Percentiles rank a stretch among this genome's conserved stretches.
These are phyloP conservation scores for Plodia interpunctella DNA, from an alignment of 1,140 invertebrate species.

Conservation along the genomic window DNA sequence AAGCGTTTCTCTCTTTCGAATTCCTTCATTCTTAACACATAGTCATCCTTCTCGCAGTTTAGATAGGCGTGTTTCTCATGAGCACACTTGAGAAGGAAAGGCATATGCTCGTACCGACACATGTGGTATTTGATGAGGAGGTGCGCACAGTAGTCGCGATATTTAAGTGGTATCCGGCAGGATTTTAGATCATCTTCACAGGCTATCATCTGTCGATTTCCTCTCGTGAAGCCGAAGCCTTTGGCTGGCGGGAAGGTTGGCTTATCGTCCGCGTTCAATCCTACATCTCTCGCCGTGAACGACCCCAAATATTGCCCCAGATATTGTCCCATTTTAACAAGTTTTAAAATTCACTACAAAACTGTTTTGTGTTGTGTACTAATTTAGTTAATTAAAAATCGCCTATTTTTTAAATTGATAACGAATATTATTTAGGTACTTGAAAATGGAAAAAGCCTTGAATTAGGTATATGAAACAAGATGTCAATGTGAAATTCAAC, in stretches of 20 bases:
- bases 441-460: constrained; percentile 1
- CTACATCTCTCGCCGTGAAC: constrained; percentile 60
- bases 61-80: constrained; percentile 84
- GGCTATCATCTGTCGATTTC: constrained; percentile 79
- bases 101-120: constrained; percentile 82
- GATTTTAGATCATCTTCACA: constrained; percentile 88
- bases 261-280: constrained; percentile 76
- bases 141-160: constrained; percentile 93
- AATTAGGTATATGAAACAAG: too few relatives aligned
- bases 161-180: constrained; percentile 80
- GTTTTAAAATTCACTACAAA: background rate
- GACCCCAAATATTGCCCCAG: constrained; percentile 52
- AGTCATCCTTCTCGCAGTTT: constrained; percentile 88
- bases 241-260: constrained; percentile 84
- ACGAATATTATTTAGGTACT: too few relatives aligned
- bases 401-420: too few relatives aligned
- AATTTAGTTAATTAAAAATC: background rate
- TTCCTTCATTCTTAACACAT: constrained; percentile 88
- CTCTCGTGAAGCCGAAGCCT: constrained; percentile 85
- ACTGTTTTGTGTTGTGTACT: background rate
- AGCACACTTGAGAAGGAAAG: constrained; percentile 81
- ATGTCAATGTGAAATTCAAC: too few relatives aligned
- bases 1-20: constrained; percentile 91
- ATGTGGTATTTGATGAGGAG: constrained; percentile 79
- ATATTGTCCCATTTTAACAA: constrained; percentile 31